Evolutionary conservation across 2,113 vertebrate species (phyloP).

Genomic region (Myotis davidii): DNA sequence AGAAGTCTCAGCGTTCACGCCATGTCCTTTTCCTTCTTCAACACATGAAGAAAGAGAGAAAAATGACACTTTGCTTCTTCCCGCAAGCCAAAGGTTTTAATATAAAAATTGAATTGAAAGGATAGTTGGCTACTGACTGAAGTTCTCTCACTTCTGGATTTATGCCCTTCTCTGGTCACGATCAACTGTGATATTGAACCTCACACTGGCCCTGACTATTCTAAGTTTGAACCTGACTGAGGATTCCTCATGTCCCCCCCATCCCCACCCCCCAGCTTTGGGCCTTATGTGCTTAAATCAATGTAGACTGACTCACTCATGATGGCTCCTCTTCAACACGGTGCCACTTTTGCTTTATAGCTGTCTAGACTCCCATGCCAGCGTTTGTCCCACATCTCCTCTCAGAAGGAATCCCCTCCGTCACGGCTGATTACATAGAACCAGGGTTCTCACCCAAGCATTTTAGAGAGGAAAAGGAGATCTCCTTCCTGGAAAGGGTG

Average conservation of each 20-base stretch:
- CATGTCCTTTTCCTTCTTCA: neutral
- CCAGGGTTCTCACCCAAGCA: neutral
- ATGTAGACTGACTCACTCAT: neutral
- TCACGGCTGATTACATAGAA: neutral
- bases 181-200: neutral
- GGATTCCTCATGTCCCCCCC: neutral
- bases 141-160: neutral
- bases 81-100: neutral
- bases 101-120: constrained; percentile 17
- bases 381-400: neutral
- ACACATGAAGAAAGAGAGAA: neutral
- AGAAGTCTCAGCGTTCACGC: neutral
- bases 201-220: neutral
- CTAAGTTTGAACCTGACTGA: neutral
- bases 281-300: neutral
- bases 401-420: neutral
- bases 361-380: neutral
- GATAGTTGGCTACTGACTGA: neutral
- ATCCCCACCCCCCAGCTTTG: too few relatives aligned
- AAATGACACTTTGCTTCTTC: neutral
- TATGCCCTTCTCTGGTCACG: neutral
- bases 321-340: neutral
- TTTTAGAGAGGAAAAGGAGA: neutral
- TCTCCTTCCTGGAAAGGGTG: neutral
- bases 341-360: neutral